These are phyloP conservation scores for Magallana ariakensis DNA, from an alignment of 1,140 invertebrate species.

Conservation along the genomic window DNA sequence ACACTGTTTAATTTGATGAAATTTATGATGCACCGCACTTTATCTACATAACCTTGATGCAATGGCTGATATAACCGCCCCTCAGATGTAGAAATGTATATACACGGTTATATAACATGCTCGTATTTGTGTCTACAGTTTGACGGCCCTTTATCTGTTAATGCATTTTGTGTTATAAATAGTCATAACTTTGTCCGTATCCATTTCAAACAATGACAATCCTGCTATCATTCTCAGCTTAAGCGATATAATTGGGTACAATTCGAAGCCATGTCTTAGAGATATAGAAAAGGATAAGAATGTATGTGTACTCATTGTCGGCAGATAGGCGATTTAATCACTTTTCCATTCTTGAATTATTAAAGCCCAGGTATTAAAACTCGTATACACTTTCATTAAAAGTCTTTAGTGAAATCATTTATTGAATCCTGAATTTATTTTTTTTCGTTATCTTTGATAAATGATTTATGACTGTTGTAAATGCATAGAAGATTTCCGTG, in stretches of 20 bases:
- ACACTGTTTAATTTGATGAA: slow-evolving; percentile 37
- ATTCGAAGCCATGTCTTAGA: not conserved
- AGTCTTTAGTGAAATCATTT: not conserved
- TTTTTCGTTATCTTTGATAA: not conserved
- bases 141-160: slow-evolving; percentile 27
- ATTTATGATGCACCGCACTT: slow-evolving; percentile 34
- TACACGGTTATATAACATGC: slow-evolving; percentile 32
- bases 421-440: not conserved
- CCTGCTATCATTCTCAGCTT: slow-evolving; percentile 19
- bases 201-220: slow-evolving; percentile 37
- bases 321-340: slow-evolving; percentile 20
- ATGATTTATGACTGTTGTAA: slow-evolving; percentile 1
- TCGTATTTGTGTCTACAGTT: slow-evolving; percentile 9
- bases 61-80: slow-evolving; percentile 30
- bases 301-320: not conserved
- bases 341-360: slow-evolving; percentile 10
- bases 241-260: slow-evolving; percentile 28
- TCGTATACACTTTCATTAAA: slow-evolving; percentile 22
- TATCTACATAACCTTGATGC: slow-evolving; percentile 38
- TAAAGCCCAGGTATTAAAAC: slow-evolving; percentile 24
- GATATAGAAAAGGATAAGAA: slow-evolving; percentile 7
- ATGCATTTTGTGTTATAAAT: slow-evolving; percentile 37
- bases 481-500: not conserved
- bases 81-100: slow-evolving; percentile 36
- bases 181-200: slow-evolving; percentile 34